Conservation (phyloP, 2,797 vertebrate species). For the Luscinia luscinia region DNA sequence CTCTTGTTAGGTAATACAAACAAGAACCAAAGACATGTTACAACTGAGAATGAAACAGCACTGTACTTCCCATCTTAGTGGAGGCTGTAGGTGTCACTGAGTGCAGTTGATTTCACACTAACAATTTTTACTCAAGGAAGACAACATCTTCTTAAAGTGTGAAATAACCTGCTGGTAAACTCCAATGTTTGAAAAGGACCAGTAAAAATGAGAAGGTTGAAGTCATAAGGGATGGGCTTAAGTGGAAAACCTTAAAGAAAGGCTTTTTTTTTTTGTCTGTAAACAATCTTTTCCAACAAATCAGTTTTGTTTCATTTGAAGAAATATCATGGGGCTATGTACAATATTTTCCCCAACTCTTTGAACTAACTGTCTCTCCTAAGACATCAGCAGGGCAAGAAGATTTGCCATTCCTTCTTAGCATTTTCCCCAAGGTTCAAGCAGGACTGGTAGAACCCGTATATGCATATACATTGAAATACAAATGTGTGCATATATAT, state of each 20-base stretch:
- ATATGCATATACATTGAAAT: too few relatives aligned
- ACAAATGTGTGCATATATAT: neutral
- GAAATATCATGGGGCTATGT: neutral
- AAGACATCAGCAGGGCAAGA: neutral
- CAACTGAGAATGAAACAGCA: neutral
- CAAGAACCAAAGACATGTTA: neutral
- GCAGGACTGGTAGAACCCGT: neutral
- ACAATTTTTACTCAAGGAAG: neutral
- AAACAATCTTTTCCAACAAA: neutral
- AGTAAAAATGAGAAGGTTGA: neutral
- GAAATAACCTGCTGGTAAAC: neutral
- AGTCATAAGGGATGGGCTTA: neutral
- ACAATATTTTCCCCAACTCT: neutral
- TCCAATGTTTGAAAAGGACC: neutral
- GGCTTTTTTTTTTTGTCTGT: neutral
- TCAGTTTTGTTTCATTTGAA: neutral
- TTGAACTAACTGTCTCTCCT: neutral
- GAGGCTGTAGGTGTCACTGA: neutral
- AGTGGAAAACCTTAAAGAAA: neutral
- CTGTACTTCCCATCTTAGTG: neutral
- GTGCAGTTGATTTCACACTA: neutral
- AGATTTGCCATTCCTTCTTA: neutral
- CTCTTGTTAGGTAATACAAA: slow-evolving; percentile 10
- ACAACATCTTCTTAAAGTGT: neutral
- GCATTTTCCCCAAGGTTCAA: neutral